A percentile compares a stretch with the other conserved stretches of the same genome.
These are phyloP conservation scores for Acanthisitta chloris DNA, from an alignment of 2,113 vertebrate species.

Conservation along the genomic window DNA sequence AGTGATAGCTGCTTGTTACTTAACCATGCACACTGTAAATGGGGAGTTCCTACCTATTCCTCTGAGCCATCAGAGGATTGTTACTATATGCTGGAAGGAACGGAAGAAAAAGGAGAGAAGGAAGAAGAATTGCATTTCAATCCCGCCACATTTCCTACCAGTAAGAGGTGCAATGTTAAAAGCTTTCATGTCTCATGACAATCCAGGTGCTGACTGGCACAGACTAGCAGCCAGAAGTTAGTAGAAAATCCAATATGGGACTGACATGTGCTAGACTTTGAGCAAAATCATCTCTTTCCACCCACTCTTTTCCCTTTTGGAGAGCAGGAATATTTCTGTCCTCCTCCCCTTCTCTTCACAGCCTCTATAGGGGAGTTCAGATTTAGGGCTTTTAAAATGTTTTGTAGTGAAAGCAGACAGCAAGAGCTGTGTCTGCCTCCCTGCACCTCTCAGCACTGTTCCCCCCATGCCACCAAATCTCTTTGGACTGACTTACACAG, in stretches of 20 bases:
- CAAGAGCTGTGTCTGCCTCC: not conserved
- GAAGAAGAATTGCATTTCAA: not conserved
- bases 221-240: not conserved
- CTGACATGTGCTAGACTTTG: conserved; percentile 24
- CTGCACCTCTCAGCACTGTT: not conserved
- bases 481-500: conserved; percentile 83
- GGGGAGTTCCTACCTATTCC: not conserved
- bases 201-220: not conserved
- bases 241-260: not conserved
- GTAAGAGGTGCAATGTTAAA: not conserved
- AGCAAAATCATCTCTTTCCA: not conserved
- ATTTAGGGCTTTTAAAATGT: not conserved
- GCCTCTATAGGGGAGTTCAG: not conserved
- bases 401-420: not conserved
- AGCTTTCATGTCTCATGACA: not conserved
- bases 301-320: not conserved
- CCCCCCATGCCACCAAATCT: not conserved
- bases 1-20: conserved; percentile 12
- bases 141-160: not conserved
- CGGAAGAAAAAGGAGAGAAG: not conserved
- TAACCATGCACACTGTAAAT: not conserved
- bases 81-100: not conserved
- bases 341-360: not conserved
- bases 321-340: conserved; percentile 8
- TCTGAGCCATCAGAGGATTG: not conserved